Percentiles rank a stretch among this genome's conserved stretches.
Evolutionary conservation across 1,140 invertebrate genomes (phyloP).

Genomic region (Vanessa atalanta): DNA sequence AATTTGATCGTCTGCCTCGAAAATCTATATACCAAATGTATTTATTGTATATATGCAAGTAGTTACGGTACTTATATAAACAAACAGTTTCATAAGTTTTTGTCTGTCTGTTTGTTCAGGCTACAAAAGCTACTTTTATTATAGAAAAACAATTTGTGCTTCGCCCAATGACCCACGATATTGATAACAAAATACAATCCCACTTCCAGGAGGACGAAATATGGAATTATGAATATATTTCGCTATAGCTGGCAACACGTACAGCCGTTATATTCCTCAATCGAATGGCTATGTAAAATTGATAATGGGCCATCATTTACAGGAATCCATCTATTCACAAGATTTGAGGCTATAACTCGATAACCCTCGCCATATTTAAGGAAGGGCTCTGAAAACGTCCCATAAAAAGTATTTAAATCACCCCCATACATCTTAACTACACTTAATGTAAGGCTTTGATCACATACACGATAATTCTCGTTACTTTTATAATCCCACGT

Average conservation of each 20-base stretch:
- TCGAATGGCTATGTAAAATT: conserved; percentile 41
- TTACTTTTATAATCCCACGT: not conserved
- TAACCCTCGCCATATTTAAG: conserved; percentile 29
- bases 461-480: not conserved
- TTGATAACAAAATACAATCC: too few species aligned
- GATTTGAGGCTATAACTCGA: conserved; percentile 28
- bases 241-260: not conserved
- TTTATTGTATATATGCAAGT: too few species aligned
- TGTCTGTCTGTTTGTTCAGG: too few species aligned
- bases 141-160: too few species aligned
- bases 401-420: conserved; percentile 47
- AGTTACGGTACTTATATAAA: too few species aligned
- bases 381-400: conserved; percentile 24
- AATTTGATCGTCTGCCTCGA: too few species aligned
- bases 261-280: conserved; percentile 2
- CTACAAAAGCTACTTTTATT: too few species aligned
- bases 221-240: too few species aligned
- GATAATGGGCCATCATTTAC: conserved; percentile 38
- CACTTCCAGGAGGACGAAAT: too few species aligned
- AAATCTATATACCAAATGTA: too few species aligned
- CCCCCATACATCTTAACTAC: conserved; percentile 38
- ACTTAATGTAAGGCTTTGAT: conserved; percentile 16
- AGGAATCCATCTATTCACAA: conserved; percentile 30
- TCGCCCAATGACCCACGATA: too few species aligned
- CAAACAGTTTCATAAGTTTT: too few species aligned